Evolutionary conservation across 2,113 vertebrate genomes (phyloP).

Genomic region (Mionectes macconnelli): DNA sequence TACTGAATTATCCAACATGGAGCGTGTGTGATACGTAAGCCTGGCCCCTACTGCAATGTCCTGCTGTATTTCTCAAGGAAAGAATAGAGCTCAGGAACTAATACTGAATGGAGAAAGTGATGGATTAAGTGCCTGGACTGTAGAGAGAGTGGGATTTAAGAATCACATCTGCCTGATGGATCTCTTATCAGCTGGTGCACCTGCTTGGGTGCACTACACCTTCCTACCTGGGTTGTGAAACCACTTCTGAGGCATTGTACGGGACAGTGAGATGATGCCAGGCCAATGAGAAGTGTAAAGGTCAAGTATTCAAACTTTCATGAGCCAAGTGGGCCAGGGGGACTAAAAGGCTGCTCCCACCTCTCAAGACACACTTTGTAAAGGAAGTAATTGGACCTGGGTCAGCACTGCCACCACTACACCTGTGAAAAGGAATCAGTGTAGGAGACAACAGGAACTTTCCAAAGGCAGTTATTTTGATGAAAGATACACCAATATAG

Average conservation of each 20-base stretch:
- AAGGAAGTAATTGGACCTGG: background rate
- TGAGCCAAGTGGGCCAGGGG: background rate
- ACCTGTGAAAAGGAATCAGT: background rate
- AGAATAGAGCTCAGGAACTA: background rate
- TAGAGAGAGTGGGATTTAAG: background rate
- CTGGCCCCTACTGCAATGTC: background rate
- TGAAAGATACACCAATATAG: background rate
- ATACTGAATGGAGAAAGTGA: background rate
- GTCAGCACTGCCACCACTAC: background rate
- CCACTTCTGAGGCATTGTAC: background rate
- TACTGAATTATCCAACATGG: background rate
- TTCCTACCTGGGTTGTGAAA: background rate
- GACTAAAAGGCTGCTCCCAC: background rate
- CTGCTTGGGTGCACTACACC: no score
- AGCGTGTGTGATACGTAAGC: accelerated
- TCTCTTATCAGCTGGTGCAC: background rate
- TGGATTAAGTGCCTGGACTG: background rate
- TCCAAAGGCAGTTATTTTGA: background rate
- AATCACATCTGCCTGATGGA: background rate
- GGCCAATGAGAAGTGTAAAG: background rate
- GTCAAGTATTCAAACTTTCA: background rate
- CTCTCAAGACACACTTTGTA: background rate
- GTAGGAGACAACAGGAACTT: background rate
- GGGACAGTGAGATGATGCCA: background rate
- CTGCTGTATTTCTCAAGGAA: background rate